phyloP scores from a whole-genome alignment of 2,113 vertebrate genomes.

The Passerina amoena region DNA sequence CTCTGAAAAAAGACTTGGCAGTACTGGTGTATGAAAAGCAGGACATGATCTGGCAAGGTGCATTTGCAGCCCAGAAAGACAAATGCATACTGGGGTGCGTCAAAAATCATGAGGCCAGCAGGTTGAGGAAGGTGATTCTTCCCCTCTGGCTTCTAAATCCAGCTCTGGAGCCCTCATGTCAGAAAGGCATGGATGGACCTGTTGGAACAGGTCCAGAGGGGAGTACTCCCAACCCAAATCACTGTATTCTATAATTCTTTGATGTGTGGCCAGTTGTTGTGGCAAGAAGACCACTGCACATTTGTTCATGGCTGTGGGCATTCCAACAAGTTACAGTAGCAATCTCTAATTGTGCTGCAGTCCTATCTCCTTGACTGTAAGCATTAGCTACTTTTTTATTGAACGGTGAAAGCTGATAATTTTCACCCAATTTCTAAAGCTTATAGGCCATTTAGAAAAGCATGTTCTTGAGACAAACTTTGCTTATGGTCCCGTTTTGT shows the following conservation, averaged over 20 bases:
- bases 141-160: accelerated
- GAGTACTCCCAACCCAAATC: background rate
- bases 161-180: background rate
- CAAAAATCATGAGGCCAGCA: background rate
- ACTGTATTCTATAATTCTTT: background rate
- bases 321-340: background rate
- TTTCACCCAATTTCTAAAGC: background rate
- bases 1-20: accelerated
- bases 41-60: background rate
- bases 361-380: background rate
- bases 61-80: background rate
- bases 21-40: background rate
- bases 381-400: background rate
- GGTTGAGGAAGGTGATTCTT: background rate
- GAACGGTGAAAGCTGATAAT: background rate
- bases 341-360: background rate
- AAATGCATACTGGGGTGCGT: background rate
- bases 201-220: background rate
- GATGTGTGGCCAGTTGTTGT: accelerated
- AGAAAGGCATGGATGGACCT: background rate
- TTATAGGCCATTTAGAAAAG: background rate
- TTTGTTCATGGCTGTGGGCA: accelerated
- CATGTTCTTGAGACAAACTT: background rate
- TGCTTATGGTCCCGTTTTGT: background rate
- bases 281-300: background rate